A percentile compares a stretch with the other conserved stretches of the same genome.
phyloP scores from a whole-genome alignment of 2,797 vertebrate genomes.

The Gobio occitaniae region DNA sequence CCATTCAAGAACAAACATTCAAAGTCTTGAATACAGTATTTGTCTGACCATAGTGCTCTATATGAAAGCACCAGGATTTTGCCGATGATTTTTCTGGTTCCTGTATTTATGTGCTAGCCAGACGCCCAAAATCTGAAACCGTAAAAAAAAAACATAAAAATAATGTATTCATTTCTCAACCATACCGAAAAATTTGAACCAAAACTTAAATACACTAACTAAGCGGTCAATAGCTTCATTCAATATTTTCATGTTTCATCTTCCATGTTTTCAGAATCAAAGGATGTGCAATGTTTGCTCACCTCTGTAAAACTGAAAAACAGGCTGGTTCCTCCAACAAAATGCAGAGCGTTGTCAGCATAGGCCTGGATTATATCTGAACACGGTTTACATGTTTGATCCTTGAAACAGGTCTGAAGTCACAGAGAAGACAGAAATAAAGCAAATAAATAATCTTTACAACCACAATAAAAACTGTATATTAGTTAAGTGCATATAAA shows the following conservation, averaged over 20 bases:
- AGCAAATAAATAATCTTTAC: conserved; percentile 4
- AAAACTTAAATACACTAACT: neutral
- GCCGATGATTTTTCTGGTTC: conserved; percentile 90
- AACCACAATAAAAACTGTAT: neutral
- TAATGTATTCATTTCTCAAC: neutral
- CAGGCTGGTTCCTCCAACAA: conserved; percentile 90
- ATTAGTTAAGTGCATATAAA: neutral
- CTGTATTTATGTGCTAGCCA: conserved; percentile 93
- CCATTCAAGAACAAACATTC: neutral
- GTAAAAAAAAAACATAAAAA: conserved; percentile 2
- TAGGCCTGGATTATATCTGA: conserved; percentile 82
- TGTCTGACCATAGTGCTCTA: conserved; percentile 65
- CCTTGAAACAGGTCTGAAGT: conserved; percentile 76
- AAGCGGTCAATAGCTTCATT: neutral
- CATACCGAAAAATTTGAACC: neutral
- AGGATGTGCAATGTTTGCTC: conserved; percentile 50
- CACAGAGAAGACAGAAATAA: conserved; percentile 7
- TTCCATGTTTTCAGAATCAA: neutral
- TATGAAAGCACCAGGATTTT: conserved; percentile 92
- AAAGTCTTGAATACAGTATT: neutral
- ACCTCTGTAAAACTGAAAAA: conserved; percentile 99
- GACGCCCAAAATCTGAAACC: conserved; percentile 90
- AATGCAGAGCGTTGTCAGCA: conserved; percentile 84
- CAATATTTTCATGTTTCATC: neutral
- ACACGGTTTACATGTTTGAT: conserved; percentile 73